Base-by-base conservation (phyloP, 2,888 invertebrate species). In the Agrilus biguttatus region DNA sequence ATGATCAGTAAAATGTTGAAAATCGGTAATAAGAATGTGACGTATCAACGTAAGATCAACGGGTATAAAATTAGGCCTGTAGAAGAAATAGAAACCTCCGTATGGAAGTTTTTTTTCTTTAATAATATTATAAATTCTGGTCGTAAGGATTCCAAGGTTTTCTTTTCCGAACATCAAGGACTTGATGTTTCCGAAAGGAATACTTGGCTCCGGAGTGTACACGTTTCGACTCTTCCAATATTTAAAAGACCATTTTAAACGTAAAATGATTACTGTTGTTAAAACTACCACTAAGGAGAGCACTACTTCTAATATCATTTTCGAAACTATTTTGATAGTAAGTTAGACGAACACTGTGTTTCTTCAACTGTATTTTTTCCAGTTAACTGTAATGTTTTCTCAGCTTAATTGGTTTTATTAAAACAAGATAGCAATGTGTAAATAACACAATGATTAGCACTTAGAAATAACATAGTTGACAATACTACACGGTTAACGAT, bases 1-100 rank as follows among this genome's bases (percentile, higher is more conserved):
- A 36, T 69, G 59, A 45, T 69, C 66, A 3, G 60, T 58, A 50
- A 70, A 70, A 47, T 67, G 59, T 2, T 64, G 57, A 42, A 69
- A 70, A 48, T 69, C 69, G 36, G 62, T 60, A 2, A 65, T 59
- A 45, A 68, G 48, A 19, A 68, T 54, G n/a, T 60, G 58, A 45
- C 65, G 67, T 33, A 68, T 62, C 8, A 65, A 49, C 7, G 65
- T 60, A 0, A 64, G 65, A 46, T 68, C 67, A 1, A 47, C 21
- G 2, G 43, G 40, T 6, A 50, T 14, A 35, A 46, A 43, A 14
- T 21, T 33, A 8, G 49, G 49, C 8, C 23, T 39, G 2, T 39
- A 23, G 19, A 49, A 45, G 33, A 49, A 43, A 21, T 44, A 49
- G 10, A 41, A 40, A 6, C 47, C 47, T 7, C 46, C 40, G 32